Evolutionary conservation across 2,888 invertebrate genomes (phyloP), one percentile per base, ranked within the genome.

Genomic region (Ochropleura leucogaster): DNA sequence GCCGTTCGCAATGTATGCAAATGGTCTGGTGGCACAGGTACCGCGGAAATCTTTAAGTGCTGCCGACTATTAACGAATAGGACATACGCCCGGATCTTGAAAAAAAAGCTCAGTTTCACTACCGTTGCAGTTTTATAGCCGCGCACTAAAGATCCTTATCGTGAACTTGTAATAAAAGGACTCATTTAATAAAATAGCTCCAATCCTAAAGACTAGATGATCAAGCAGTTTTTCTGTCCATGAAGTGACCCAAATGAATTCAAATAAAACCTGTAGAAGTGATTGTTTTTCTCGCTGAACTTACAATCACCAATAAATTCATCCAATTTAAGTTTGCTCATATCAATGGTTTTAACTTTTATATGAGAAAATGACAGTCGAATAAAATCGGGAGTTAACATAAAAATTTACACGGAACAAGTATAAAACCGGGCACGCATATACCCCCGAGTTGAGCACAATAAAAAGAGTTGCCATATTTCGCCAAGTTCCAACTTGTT

Each of bases 391-490:
- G 85, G 79, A 84, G 88, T 87, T 84, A 88, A 88, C 89, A 90
- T 93, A 92, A 93, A 93, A 93, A 93, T 92, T 90, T 92, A 90
- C 93, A 92, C 91, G 87, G 89, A 90, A 90, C 85, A 86, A 86
- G 88, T 85, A 92, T 93, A 91, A 93, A 92, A 91, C 82, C 87
- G 81, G 86, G 89, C 82, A 88, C 87, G 88, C 88, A 89, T 90
- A 86, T 87, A 86, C 84, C 77, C 63, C 72, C 72, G 82, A 75
- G 85, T 84, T 81, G 84, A 85, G 88, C 87, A 91, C 90, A 92
- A 93, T 94, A 94, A 94, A 94, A 93, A 90, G 89, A 92, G 89
- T 89, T 85, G 91, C 91, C 91, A 93, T 94, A 94, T 94, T 93
- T 92, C 88, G 88, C 88, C 77, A 90, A 92, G 90, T 93, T 92